Evolutionary conservation across 2,888 invertebrate species (phyloP), one percentile per base, ranked within the genome.

Genomic region (Tetranychus piercei): DNA sequence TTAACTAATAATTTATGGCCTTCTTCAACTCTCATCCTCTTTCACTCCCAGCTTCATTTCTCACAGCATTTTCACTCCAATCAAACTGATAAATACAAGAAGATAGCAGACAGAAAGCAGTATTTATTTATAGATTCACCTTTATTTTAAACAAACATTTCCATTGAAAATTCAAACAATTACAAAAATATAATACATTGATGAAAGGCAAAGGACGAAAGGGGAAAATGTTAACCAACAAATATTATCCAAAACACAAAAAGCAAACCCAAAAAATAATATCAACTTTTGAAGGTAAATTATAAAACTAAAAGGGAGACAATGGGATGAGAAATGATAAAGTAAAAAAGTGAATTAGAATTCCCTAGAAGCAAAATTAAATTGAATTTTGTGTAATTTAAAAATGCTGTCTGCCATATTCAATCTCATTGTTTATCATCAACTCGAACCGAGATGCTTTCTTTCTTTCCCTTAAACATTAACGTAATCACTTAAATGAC

Each of bases 41-140:
- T 15, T 55, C 55, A 3, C 55, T 55, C 55, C 55, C 55, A 15
- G 55, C 9, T 55, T 15, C 55, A 55, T 15, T 55, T 55, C 45
- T 45, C 45, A 23, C 15, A 45, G 45, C 45, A 45, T 45, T 45
- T 45, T 55, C 55, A 15, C 15, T 9, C 9, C 15, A 55, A 55
- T 55, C 9, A 55, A 15, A 15, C 9, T 55, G 15, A 55, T 55
- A 15, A 55, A 15, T 15, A 55, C 15, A 55, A 55, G 15, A 55
- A 7, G 55, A 55, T 55, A 55, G 15, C 15, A 15, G 9, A 9
- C 55, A 15, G 11, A 7, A 45, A 11, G 1, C 15, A 55, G 6
- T 55, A 55, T 55, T 55, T 55, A 55, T 55, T 55, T 55, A 55
- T 55, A 55, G 55, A 55, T 55, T 55, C 55, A 55, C 55, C 55